These are phyloP conservation scores for Reticulitermes speratus DNA, from an alignment of 1,140 invertebrate genomes.

Conservation along the genomic window DNA sequence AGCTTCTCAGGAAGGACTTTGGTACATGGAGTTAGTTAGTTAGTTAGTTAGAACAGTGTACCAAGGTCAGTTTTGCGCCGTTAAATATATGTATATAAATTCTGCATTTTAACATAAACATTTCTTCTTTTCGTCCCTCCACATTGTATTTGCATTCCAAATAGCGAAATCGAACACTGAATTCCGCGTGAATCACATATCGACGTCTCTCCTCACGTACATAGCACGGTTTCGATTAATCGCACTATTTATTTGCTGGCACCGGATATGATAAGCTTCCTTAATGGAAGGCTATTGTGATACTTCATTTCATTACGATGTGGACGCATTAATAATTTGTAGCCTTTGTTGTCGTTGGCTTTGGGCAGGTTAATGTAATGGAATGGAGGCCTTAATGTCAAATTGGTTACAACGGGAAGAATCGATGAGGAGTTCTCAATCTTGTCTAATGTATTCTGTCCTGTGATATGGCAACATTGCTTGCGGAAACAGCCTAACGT, in stretches of 20 bases:
- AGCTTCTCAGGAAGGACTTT: no score
- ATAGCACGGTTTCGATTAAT: background rate
- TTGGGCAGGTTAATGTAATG: background rate
- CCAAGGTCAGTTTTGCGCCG: no score
- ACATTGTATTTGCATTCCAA: no score
- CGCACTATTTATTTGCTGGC: background rate
- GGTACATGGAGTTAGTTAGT: no score
- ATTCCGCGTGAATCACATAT: no score
- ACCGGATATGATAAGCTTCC: background rate
- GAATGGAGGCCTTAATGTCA: background rate
- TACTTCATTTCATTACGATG: background rate
- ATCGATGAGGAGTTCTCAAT: background rate
- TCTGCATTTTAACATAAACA: no score
- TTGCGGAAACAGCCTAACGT: background rate
- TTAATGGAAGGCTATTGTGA: background rate
- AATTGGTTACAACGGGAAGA: background rate
- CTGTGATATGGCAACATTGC: background rate
- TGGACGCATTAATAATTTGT: conserved; percentile 15
- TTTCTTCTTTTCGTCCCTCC: no score
- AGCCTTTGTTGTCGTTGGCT: background rate
- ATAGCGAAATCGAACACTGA: no score
- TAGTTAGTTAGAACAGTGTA: no score
- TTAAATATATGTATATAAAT: no score
- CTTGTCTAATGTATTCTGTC: no score
- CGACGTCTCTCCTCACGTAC: background rate